Percentiles rank a stretch among this genome's conserved stretches.
These are phyloP conservation scores for Rousettus leschenaultii DNA, from an alignment of 2,113 vertebrate species.

Conservation along the genomic window DNA sequence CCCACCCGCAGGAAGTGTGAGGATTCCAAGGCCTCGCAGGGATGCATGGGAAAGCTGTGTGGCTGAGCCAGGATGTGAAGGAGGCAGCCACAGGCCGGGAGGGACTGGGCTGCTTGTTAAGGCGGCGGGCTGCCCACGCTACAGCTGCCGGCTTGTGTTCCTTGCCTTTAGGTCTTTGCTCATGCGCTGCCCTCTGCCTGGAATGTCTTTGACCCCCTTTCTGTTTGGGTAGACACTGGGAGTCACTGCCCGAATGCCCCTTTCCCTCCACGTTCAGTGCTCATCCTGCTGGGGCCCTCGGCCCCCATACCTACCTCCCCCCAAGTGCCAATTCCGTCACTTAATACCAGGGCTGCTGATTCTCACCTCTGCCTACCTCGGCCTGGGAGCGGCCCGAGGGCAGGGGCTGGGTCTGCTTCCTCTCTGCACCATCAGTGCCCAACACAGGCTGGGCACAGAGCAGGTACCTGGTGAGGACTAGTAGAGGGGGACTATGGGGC, in stretches of 20 bases:
- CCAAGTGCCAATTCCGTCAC: not conserved
- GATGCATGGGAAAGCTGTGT: not conserved
- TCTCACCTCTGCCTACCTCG: not conserved
- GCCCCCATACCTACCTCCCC: rapidly evolving
- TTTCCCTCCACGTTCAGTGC: not conserved
- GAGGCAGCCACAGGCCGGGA: not conserved
- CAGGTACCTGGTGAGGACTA: not conserved
- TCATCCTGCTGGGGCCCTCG: rapidly evolving
- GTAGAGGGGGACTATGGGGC: rapidly evolving
- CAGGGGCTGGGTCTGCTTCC: not conserved
- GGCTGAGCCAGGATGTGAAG: conserved; percentile 6
- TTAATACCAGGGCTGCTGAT: not conserved
- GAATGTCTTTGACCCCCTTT: not conserved
- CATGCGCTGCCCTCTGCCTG: not conserved
- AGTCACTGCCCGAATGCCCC: not conserved
- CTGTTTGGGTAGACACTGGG: not conserved
- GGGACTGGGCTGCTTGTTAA: not conserved
- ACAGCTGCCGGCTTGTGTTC: rapidly evolving
- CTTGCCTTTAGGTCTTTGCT: not conserved
- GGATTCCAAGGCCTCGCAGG: not conserved
- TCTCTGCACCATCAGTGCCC: not conserved
- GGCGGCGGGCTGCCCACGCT: not conserved
- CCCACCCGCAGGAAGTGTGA: conserved; percentile 57
- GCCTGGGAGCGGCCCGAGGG: not conserved
- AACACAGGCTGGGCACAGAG: not conserved